phyloP scores from a whole-genome alignment of 2,888 invertebrate genomes.

The Endomychus coccineus region DNA sequence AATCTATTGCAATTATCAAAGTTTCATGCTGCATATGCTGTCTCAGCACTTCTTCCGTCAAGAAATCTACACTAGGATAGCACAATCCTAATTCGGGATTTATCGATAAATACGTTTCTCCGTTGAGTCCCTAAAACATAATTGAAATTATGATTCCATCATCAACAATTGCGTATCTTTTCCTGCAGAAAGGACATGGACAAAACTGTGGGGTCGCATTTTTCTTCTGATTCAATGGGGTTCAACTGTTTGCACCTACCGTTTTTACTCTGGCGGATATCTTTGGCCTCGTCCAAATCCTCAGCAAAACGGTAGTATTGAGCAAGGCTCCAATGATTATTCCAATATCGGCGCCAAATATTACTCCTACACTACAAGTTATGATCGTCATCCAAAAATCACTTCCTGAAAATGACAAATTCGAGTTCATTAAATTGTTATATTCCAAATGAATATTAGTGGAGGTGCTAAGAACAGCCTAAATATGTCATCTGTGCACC shows the following conservation, averaged over 20 bases:
- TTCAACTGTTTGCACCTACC: slow-evolving; percentile 21
- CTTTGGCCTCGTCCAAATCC: slow-evolving; percentile 59
- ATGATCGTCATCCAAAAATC: slow-evolving; percentile 51
- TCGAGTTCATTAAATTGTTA: too few relatives aligned
- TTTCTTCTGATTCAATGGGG: too few relatives aligned
- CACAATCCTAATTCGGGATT: slow-evolving; percentile 60
- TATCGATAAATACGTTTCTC: too few relatives aligned
- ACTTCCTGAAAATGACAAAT: slow-evolving; percentile 31
- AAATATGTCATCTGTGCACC: too few relatives aligned
- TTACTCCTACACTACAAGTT: slow-evolving; percentile 62
- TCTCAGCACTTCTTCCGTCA: slow-evolving; percentile 51
- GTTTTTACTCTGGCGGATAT: slow-evolving; percentile 27
- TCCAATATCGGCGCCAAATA: slow-evolving; percentile 71
- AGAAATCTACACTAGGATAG: slow-evolving; percentile 63
- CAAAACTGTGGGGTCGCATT: too few relatives aligned
- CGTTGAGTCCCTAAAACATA: too few relatives aligned
- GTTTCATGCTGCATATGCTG: slow-evolving; percentile 41
- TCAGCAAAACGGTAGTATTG: slow-evolving; percentile 57
- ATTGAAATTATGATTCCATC: too few relatives aligned
- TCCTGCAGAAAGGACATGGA: too few relatives aligned
- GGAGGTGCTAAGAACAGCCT: too few relatives aligned
- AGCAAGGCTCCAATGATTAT: slow-evolving; percentile 63
- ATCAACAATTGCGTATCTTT: too few relatives aligned
- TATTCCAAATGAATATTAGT: too few relatives aligned
- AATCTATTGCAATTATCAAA: slow-evolving; percentile 58